phyloP scores from a whole-genome alignment of 1,140 invertebrate species.

The Psilanteris sp. region DNA sequence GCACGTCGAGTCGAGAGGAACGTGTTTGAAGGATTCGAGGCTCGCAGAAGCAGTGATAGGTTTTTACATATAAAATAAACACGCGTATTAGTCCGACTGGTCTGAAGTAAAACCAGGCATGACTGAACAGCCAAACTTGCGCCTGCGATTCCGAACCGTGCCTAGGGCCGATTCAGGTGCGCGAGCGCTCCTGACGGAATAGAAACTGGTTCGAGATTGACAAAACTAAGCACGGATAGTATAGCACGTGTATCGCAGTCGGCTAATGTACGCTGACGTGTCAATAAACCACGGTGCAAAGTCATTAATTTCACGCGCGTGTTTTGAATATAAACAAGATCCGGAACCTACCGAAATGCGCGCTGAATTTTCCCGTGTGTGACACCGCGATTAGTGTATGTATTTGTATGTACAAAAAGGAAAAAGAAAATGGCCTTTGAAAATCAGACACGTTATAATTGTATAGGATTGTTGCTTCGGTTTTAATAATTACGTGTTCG shows the following conservation, averaged over 20 bases:
- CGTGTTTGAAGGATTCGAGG: constrained; percentile 17
- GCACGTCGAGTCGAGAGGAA: not conserved
- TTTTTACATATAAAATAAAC: constrained; percentile 43
- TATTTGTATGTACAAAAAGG: no score
- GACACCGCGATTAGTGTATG: not conserved
- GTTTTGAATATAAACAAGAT: constrained; percentile 10
- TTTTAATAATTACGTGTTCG: no score
- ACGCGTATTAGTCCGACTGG: constrained; percentile 11
- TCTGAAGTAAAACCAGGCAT: not conserved
- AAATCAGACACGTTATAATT: no score
- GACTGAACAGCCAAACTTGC: constrained; percentile 26
- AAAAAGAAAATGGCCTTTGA: no score
- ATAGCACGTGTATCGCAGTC: not conserved
- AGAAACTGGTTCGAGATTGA: constrained; percentile 24
- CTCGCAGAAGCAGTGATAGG: constrained; percentile 16
- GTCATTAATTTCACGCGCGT: constrained; percentile 25
- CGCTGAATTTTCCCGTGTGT: not conserved
- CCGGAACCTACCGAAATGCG: no score
- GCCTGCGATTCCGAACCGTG: not conserved
- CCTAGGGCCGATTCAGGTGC: constrained; percentile 11
- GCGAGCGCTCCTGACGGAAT: constrained; percentile 2
- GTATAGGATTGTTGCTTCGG: no score
- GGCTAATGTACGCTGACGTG: not conserved
- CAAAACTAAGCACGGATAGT: constrained; percentile 32
- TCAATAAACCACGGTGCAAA: constrained; percentile 3